phyloP scores from a whole-genome alignment of 2,797 vertebrate genomes.

The Malacoctenus gilli region DNA sequence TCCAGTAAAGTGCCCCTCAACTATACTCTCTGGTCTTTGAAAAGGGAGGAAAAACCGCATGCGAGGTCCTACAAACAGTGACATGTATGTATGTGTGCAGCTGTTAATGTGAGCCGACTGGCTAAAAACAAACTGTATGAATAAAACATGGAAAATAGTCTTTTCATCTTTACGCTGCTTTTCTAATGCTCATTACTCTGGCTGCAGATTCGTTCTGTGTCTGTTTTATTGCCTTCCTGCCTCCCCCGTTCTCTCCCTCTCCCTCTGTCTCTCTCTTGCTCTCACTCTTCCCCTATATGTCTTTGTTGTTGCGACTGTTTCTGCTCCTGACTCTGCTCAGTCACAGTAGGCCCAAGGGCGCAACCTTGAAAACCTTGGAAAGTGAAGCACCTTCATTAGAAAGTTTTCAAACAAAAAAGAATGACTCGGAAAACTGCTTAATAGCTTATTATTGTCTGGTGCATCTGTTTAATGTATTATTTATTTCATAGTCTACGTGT shows the following conservation, averaged over 20 bases:
- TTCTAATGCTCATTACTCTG: constrained; percentile 74
- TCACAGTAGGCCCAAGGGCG: constrained; percentile 54
- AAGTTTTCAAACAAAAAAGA: constrained; percentile 32
- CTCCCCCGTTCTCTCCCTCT: constrained; percentile 25
- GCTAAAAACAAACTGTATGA: constrained; percentile 77
- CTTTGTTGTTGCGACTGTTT: constrained; percentile 43
- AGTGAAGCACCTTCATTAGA: constrained; percentile 35
- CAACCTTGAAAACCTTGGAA: constrained; percentile 58
- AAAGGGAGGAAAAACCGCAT: constrained; percentile 11
- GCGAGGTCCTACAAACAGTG: constrained; percentile 40
- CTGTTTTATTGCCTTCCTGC: constrained; percentile 27
- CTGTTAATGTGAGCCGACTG: constrained; percentile 61
- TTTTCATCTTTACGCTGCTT: constrained; percentile 74
- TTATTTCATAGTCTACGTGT: no score
- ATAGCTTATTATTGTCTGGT: no score
- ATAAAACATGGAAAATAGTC: constrained; percentile 72
- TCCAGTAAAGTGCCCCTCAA: constrained; percentile 40
- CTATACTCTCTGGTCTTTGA: neutral
- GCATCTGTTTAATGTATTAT: no score
- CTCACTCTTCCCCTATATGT: constrained; percentile 28
- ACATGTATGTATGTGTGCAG: constrained; percentile 51
- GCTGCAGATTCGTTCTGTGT: constrained; percentile 48
- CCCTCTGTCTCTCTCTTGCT: constrained; percentile 47
- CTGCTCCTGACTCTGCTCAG: constrained; percentile 37
- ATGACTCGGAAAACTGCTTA: no score